Conservation (phyloP, 2,888 invertebrate genomes). For the Buathra laborator region DNA sequence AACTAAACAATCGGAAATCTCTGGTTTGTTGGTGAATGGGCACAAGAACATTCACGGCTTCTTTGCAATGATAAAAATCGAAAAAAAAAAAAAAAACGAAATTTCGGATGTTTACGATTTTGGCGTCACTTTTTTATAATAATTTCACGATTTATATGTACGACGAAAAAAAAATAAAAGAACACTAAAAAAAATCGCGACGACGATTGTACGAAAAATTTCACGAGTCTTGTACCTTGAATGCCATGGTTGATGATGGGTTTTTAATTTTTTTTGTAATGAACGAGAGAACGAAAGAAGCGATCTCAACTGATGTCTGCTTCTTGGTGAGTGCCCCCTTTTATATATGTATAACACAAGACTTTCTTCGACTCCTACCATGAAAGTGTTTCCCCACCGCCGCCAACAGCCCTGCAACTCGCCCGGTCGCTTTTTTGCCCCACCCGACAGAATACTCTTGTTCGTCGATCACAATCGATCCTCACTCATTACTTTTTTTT, state of each 20-base stretch:
- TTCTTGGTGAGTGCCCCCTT: constrained; percentile 55
- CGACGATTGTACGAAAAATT: not conserved
- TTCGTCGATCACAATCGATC: constrained; percentile 61
- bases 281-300: constrained; percentile 52
- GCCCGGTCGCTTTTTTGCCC: constrained; percentile 46
- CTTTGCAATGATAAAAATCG: not conserved
- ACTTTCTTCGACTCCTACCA: constrained; percentile 67
- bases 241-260: constrained; percentile 59
- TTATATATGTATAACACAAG: constrained; percentile 59
- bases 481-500: constrained; percentile 35
- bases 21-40: not conserved
- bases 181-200: not conserved
- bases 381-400: constrained; percentile 57
- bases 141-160: not conserved
- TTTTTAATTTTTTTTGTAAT: constrained; percentile 38
- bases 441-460: constrained; percentile 40
- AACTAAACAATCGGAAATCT: not conserved
- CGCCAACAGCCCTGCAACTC: constrained; percentile 48
- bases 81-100: not conserved
- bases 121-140: not conserved
- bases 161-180: not conserved
- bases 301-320: constrained; percentile 64
- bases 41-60: not conserved
- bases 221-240: constrained; percentile 59
- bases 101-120: not conserved